Conservation (phyloP, 2,113 vertebrate species). For the Dolichotis patagonum region DNA sequence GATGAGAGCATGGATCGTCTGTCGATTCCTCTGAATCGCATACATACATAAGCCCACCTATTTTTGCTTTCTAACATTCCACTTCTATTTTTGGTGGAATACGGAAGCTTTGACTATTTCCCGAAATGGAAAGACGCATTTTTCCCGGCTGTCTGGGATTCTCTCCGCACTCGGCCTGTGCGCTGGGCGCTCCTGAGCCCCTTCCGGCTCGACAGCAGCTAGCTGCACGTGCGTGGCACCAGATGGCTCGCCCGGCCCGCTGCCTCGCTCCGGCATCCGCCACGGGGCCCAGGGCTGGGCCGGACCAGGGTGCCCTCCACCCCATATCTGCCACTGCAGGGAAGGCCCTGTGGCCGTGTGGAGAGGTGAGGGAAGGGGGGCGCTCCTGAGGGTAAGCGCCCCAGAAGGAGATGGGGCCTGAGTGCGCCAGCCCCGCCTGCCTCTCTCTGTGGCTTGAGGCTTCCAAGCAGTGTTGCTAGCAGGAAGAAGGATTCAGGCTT, state of each 20-base stretch:
- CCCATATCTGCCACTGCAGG: background rate
- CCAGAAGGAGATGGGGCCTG: background rate
- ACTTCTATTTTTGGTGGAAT: constrained; percentile 77
- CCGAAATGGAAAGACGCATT: constrained; percentile 67
- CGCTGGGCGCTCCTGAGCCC: rapidly evolving
- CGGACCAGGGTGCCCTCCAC: rapidly evolving
- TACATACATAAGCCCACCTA: constrained; percentile 48
- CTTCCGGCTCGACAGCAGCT: background rate
- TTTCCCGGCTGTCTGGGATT: background rate
- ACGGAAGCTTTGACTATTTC: constrained; percentile 70
- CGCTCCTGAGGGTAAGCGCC: background rate
- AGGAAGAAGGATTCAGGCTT: background rate
- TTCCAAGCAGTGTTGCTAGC: rapidly evolving
- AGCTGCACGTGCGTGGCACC: background rate
- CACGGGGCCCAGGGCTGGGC: background rate
- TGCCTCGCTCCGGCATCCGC: rapidly evolving
- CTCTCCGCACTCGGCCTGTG: background rate
- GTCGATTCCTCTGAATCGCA: background rate
- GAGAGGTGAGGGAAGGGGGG: rapidly evolving
- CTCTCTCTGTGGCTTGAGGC: rapidly evolving
- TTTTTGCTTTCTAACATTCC: constrained; percentile 78
- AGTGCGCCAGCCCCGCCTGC: rapidly evolving
- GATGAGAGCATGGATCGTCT: background rate
- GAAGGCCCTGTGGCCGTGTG: too few species aligned
- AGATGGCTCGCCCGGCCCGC: background rate